Evolutionary conservation across 1,140 invertebrate genomes (phyloP), one percentile per base, ranked within the genome.

Genomic region (Probaryconus sp.): DNA sequence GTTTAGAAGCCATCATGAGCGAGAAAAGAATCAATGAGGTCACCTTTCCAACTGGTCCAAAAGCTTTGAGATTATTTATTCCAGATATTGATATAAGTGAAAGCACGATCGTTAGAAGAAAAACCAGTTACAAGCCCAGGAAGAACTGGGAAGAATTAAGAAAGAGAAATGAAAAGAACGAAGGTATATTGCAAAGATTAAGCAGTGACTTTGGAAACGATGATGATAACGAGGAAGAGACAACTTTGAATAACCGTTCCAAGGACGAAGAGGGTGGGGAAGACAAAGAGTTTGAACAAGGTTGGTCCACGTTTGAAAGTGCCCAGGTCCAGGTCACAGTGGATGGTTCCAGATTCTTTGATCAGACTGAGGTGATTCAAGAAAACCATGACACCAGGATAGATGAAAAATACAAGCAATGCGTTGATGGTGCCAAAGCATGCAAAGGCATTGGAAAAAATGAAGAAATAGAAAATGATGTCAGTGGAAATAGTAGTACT

Each of bases 81-180:
- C 89, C 89, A 1, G 88, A 89, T 33, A 89, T 89, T 9, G 85
- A 89, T 20, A 89, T 89, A 7, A 88, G 81, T 9, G 87, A 89
- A 40, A 87, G 81, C n/a, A 83, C 83, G 2, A 84, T 88, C 14
- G 78, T 88, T 0, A 77, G 86, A 9, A 79, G 88, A 11, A 89
- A 88, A 20, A 88, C 88, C 2, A 88, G 85, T 47, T 88, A 88
- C 58, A 87, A 87, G 47, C 84, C 85, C 0, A 45, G 86, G 4
- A 87, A 88, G 40, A 86, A 88, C 37, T 88, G 87, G 87, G 86
- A 88, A 9, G 86, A 88, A 30, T 51, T 88, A 13, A 71, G 87
- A 7, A 88, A 87, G 11, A 76, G 76, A 1, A 87, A 80, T 24
- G 87, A 88, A 47, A 87, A 83, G n/a, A 85, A 88, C 42, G 87